Conservation (phyloP, 2,113 vertebrate species). For the Apaloderma vittatum region DNA sequence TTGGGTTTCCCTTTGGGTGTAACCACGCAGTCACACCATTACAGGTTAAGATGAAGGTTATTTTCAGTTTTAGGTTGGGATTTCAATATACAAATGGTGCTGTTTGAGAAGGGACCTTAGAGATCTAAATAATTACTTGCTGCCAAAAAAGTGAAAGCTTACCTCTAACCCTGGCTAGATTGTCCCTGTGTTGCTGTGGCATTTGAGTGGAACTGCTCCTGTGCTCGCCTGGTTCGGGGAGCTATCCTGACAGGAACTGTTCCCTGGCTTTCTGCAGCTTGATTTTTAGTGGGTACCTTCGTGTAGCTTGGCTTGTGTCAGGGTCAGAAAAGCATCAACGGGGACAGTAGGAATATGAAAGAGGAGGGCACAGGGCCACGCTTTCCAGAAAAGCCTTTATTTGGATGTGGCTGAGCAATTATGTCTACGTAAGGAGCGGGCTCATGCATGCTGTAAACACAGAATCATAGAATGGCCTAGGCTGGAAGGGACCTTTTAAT, state of each 20-base stretch:
- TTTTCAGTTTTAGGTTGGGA: neutral
- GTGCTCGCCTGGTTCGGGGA: neutral
- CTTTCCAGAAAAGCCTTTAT: neutral
- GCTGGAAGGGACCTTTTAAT: too few relatives aligned
- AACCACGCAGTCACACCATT: too few relatives aligned
- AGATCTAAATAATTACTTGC: neutral
- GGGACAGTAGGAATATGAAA: neutral
- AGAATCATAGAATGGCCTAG: too few relatives aligned
- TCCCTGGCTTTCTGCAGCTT: neutral
- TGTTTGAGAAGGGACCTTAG: neutral
- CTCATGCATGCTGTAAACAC: neutral
- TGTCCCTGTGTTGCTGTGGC: neutral
- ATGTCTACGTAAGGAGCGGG: neutral
- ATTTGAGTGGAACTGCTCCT: neutral
- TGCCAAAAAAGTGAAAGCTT: neutral
- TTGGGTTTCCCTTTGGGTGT: too few relatives aligned
- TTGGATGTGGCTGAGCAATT: neutral
- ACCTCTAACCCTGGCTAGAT: neutral
- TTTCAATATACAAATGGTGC: neutral
- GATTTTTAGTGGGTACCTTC: neutral
- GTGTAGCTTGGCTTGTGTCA: neutral
- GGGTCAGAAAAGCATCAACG: neutral
- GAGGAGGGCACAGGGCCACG: rapidly evolving
- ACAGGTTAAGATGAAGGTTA: neutral
- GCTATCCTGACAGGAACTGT: neutral